Percentiles rank a stretch among this genome's conserved stretches.
phyloP scores from a whole-genome alignment of 2,113 vertebrate genomes.

The Antigone vipio region DNA sequence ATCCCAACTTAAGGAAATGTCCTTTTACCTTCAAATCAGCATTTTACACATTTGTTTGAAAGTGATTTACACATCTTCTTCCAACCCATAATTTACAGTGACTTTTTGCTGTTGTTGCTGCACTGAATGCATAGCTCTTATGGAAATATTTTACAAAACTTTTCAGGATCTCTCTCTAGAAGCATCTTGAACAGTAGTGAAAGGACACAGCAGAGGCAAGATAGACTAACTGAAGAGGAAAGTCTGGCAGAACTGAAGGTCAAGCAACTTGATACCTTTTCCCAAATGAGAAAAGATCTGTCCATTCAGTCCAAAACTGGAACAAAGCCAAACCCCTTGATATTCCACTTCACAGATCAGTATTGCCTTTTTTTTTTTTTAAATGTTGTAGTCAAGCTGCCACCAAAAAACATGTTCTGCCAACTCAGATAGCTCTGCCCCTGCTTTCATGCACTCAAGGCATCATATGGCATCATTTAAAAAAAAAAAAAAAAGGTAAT shows the following conservation, averaged over 20 bases:
- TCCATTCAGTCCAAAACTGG: neutral
- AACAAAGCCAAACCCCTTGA: neutral
- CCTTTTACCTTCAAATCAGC: neutral
- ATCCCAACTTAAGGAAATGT: neutral
- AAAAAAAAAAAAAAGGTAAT: too few relatives aligned
- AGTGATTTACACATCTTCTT: neutral
- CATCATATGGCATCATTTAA: too few relatives aligned
- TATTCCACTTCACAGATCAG: neutral
- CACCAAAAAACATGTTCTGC: too few relatives aligned
- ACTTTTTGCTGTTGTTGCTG: neutral
- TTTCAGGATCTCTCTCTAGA: neutral
- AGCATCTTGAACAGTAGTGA: neutral
- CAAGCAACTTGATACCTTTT: neutral
- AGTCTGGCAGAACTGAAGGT: neutral
- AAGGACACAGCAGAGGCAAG: neutral
- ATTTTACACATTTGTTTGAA: neutral
- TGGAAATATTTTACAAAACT: neutral
- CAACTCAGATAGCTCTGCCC: too few relatives aligned
- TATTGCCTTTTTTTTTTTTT: neutral
- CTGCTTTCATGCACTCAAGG: too few relatives aligned
- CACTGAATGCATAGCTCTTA: neutral
- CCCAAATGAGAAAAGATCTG: neutral
- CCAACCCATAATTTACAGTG: neutral
- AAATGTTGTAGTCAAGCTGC: too few relatives aligned
- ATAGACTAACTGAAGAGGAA: neutral